phyloP scores from a whole-genome alignment of 2,113 vertebrate species.

The Todiramphus saurophagus region DNA sequence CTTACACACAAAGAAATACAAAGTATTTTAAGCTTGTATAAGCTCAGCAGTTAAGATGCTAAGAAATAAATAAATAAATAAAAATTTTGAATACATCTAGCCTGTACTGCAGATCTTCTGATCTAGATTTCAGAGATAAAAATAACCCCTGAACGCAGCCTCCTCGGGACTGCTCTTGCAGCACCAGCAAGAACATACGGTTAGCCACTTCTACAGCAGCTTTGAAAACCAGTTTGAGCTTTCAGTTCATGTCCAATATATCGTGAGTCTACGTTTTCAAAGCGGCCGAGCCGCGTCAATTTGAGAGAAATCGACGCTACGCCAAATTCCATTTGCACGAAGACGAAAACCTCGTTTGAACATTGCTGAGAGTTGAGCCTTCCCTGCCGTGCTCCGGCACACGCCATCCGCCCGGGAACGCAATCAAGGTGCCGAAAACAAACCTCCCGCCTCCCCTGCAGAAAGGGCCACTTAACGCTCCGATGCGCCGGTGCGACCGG shows the following conservation, averaged over 20 bases:
- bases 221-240: too few species aligned
- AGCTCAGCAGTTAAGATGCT: not conserved
- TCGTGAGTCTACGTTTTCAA: rapidly evolving
- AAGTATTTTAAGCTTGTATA: not conserved
- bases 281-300: rapidly evolving
- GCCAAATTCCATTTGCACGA: rapidly evolving
- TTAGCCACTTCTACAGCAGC: not conserved
- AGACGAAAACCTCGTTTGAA: not conserved
- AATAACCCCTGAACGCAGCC: not conserved
- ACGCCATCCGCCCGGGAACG: not conserved
- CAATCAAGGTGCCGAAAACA: rapidly evolving
- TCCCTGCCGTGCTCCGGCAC: not conserved
- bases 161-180: not conserved
- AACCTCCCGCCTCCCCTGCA: not conserved
- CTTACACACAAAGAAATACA: rapidly evolving
- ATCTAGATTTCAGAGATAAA: slow-evolving; percentile 21
- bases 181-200: not conserved
- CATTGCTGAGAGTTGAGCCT: rapidly evolving
- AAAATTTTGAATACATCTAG: not conserved
- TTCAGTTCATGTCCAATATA: rapidly evolving
- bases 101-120: not conserved
- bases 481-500: not conserved
- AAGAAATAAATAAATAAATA: not conserved
- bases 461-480: rapidly evolving
- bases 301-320: not conserved